These are phyloP conservation scores for Polymixis flavicincta DNA, from an alignment of 2,888 invertebrate genomes.

Conservation along the genomic window DNA sequence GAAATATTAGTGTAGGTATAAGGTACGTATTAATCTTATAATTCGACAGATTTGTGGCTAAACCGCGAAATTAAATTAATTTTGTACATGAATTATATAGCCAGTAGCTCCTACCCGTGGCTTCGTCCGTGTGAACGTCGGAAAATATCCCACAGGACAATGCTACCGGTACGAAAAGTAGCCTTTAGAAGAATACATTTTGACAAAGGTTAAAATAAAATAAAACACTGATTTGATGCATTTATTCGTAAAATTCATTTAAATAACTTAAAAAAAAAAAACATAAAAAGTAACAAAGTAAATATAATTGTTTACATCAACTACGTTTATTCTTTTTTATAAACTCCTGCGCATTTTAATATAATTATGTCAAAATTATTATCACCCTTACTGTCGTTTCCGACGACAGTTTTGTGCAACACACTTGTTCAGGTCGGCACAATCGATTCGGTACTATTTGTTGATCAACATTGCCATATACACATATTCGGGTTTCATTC, in stretches of 20 bases:
- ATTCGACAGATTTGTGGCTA: not conserved
- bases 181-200: too few species aligned
- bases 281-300: slow-evolving; percentile 43
- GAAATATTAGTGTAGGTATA: not conserved
- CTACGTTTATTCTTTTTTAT: not conserved
- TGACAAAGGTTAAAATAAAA: too few species aligned
- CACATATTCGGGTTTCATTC: not conserved
- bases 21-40: not conserved
- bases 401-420: not conserved
- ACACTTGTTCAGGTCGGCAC: not conserved
- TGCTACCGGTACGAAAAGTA: too few species aligned
- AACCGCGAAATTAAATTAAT: not conserved
- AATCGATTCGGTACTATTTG: not conserved
- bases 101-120: too few species aligned
- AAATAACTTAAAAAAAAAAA: slow-evolving; percentile 31
- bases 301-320: slow-evolving; percentile 30
- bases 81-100: not conserved
- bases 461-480: not conserved
- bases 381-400: not conserved
- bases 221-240: slow-evolving; percentile 25
- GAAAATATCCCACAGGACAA: too few species aligned
- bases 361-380: not conserved
- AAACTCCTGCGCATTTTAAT: not conserved
- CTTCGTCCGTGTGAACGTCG: too few species aligned
- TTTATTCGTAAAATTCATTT: slow-evolving; percentile 48